A percentile compares a stretch with the other conserved stretches of the same genome.
phyloP scores from a whole-genome alignment of 1,140 invertebrate genomes.

The Zaprionus vittiger region DNA sequence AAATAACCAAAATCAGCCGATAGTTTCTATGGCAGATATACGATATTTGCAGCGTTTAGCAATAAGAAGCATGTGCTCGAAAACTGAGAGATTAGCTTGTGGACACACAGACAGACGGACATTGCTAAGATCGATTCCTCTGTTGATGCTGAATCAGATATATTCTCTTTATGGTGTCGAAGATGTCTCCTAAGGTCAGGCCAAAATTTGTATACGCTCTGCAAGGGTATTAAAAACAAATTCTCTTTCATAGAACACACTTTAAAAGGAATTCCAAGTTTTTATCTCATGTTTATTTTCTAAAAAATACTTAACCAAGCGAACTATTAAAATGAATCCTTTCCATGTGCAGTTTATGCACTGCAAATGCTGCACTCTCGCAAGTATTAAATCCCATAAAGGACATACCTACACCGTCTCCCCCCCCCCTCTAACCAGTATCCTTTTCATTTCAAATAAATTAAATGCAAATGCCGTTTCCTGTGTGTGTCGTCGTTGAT shows the following conservation, averaged over 20 bases:
- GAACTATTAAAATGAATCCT: slow-evolving; percentile 6
- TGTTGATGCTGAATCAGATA: too few species aligned
- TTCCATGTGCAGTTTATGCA: neutral
- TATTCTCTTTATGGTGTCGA: too few species aligned
- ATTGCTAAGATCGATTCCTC: too few species aligned
- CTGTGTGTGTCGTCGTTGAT: slow-evolving; percentile 17
- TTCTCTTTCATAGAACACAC: neutral
- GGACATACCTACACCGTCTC: neutral
- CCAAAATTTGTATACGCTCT: too few species aligned
- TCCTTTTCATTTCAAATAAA: neutral
- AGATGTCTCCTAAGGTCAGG: too few species aligned
- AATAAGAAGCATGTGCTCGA: too few species aligned
- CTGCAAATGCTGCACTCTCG: neutral
- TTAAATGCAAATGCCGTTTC: slow-evolving; percentile 52
- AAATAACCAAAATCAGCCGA: too few species aligned
- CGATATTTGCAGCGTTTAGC: too few species aligned
- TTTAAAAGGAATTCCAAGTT: neutral
- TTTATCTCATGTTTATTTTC: slow-evolving; percentile 3
- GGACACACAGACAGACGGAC: too few species aligned
- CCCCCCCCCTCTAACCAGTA: too few species aligned
- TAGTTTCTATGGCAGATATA: too few species aligned
- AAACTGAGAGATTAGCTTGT: too few species aligned
- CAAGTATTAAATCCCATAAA: slow-evolving; percentile 52
- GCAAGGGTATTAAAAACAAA: neutral
- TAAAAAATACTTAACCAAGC: neutral